These are phyloP conservation scores for Aporrectodea caliginosa DNA, from an alignment of 1,140 invertebrate genomes.

Conservation along the genomic window DNA sequence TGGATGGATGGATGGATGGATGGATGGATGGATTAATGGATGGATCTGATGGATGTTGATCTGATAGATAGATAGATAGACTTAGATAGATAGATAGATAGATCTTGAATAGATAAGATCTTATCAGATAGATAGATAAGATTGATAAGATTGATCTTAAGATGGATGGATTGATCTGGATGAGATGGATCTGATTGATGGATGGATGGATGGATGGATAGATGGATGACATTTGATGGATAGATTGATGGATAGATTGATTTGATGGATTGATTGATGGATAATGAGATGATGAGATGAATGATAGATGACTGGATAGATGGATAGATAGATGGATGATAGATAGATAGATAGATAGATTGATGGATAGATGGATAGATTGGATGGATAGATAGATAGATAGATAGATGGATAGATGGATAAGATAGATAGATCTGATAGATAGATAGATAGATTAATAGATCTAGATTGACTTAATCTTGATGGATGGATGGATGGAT, in stretches of 20 bases:
- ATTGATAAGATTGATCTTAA: background rate
- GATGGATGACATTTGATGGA: background rate
- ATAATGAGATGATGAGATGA: background rate
- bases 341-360: slow-evolving; percentile 1
- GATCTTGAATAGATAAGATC: background rate
- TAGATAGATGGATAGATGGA: background rate
- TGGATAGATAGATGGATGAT: background rate
- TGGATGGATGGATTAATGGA: no score
- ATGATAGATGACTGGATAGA: background rate
- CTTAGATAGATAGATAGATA: background rate
- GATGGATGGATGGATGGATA: no score
- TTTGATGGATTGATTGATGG: background rate
- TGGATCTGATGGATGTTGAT: no score
- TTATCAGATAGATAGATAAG: no score
- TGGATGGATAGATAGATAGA: background rate
- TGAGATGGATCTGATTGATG: no score
- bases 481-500: background rate
- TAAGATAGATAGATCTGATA: background rate
- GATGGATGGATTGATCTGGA: background rate
- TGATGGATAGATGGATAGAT: background rate
- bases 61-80: background rate
- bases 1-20: no score
- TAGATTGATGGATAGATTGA: background rate
- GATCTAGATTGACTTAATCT: no score
- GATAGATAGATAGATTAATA: background rate